Base-by-base conservation (phyloP, 2,888 invertebrate species). In the Crematogaster levior region DNA sequence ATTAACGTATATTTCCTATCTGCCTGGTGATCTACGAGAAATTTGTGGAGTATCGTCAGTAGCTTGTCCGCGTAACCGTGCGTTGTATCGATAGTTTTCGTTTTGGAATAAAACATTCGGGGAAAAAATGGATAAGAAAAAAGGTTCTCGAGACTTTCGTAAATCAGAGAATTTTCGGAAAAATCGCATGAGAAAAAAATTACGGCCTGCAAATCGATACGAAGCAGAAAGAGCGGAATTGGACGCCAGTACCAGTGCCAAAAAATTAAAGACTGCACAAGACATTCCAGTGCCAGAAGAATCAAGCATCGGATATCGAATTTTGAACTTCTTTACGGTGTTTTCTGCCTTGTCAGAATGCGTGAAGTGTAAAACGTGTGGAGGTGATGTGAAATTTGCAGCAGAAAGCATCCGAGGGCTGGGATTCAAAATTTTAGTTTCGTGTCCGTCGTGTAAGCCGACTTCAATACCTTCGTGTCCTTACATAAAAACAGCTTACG, bases 401-500 rank as follows among this genome's bases (percentile, higher is more conserved):
- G 2, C 12, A 40, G 63, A 24, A 63, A 63, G 63, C 40, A 61
- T 10, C n/a, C 61, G 63, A 61, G 40, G 40, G 12, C 61, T 61
- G 7, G 60, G 60, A n/a, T 60, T 60, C 37, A 37, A 60, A 58
- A 60, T 60, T 30, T 6, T 60, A 30, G 37, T 60, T 60, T 60
- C 10, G 60, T 60, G 60, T 61, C 40, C 21, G 24, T 63, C 37
- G 15, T 63, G 63, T 21, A 2, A 37, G 7, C 63, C 63, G 63
- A 63, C 24, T 63, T 40, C 15, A 2, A 63, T 63, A 12, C 40
- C 63, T 63, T 63, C 63, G 37, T 63, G 63, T 15, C 40, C 63
- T 10, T 63, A 63, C 40, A 63, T 63, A 21, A 40, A 63, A 10
- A 63, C 63, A 9, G 63, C 40, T 63, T 63, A 63, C 24, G 63